Percentiles rank a stretch among this genome's conserved stretches.
Evolutionary conservation across 2,113 vertebrate genomes (phyloP).

Genomic region (Pollachius pollachius): DNA sequence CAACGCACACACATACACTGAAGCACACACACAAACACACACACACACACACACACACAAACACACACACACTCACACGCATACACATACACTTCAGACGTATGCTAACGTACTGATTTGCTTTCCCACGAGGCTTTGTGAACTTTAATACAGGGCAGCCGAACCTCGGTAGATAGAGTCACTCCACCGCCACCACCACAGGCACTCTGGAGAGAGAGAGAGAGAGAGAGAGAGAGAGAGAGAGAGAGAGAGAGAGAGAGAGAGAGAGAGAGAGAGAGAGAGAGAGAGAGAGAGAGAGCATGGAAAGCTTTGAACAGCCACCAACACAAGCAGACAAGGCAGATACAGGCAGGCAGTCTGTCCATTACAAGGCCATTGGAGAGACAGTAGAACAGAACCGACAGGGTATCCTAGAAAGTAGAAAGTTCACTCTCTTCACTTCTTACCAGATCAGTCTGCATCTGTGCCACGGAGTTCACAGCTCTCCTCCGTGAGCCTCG

Average conservation of each 20-base stretch:
- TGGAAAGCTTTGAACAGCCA: too few relatives aligned
- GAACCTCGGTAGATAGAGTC: slow-evolving; percentile 40
- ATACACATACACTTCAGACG: slow-evolving; percentile 8
- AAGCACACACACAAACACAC: too few relatives aligned
- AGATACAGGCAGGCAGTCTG: neutral
- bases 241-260: neutral
- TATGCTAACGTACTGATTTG: slow-evolving; percentile 57
- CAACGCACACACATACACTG: too few relatives aligned
- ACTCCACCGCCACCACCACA: slow-evolving; percentile 33
- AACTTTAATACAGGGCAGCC: slow-evolving; percentile 57
- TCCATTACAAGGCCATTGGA: neutral
- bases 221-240: neutral
- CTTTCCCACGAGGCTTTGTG: slow-evolving; percentile 60
- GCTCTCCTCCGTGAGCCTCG: slow-evolving; percentile 46
- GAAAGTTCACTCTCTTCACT: neutral
- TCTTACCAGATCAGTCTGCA: slow-evolving; percentile 59
- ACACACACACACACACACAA: too few relatives aligned
- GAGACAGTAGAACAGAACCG: neutral
- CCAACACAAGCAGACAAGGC: neutral
- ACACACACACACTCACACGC: too few relatives aligned
- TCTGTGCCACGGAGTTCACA: slow-evolving; percentile 57
- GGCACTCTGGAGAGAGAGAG: slow-evolving; percentile 38
- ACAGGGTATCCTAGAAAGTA: neutral
- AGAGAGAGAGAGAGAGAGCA: slow-evolving; percentile 10
- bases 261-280: slow-evolving; percentile 15